Conservation (phyloP, 2,797 vertebrate genomes). For the Dipus sagitta region DNA sequence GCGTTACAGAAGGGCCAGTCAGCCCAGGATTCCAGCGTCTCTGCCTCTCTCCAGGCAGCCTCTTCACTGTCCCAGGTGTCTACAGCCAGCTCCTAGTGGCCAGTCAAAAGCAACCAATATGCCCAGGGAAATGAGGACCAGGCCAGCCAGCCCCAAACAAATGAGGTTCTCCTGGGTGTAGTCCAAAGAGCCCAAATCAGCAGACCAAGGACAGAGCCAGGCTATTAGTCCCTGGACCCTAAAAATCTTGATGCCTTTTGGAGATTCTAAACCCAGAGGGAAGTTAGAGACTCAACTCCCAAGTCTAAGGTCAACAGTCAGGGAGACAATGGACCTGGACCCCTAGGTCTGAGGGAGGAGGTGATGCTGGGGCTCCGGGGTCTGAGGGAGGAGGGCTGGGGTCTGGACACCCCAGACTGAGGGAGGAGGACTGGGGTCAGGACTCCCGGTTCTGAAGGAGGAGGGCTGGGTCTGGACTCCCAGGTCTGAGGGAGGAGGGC, state of each 20-base stretch:
- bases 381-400: background rate
- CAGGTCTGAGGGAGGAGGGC: background rate
- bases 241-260: fast-evolving
- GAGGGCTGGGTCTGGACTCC: background rate
- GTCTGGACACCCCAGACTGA: background rate
- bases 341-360: background rate
- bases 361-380: no score
- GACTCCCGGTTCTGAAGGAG: background rate
- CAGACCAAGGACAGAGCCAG: background rate
- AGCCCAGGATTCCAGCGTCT: background rate
- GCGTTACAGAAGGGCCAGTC: background rate
- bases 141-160: conserved; percentile 62
- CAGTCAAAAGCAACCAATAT: conserved; percentile 10
- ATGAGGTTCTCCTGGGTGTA: conserved; percentile 59
- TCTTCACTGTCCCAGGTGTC: background rate
- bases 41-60: no score
- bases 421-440: background rate
- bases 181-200: conserved; percentile 1
- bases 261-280: background rate
- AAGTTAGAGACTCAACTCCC: background rate
- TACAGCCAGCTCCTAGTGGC: background rate
- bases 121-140: conserved; percentile 52
- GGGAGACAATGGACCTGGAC: background rate
- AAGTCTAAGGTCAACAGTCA: fast-evolving
- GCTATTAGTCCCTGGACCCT: background rate